phyloP scores from a whole-genome alignment of 2,888 invertebrate species.

The Bugula neritina region DNA sequence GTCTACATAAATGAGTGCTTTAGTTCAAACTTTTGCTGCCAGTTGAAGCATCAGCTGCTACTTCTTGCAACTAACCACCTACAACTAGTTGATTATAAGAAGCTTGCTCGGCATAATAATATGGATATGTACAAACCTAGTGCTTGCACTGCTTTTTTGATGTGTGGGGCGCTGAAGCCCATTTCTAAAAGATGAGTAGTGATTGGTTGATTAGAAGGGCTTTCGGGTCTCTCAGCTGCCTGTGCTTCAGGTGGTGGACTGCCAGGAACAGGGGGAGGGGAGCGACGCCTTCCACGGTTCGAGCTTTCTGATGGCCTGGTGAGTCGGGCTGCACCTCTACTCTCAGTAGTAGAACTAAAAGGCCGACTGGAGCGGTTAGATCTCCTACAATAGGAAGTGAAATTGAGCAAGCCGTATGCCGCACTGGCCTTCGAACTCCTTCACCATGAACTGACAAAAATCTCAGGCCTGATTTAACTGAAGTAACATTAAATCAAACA shows the following conservation, averaged over 20 bases:
- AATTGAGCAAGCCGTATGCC: no score
- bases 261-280: not conserved
- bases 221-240: constrained; percentile 34
- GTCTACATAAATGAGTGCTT: no score
- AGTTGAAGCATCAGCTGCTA: no score
- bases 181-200: constrained; percentile 61
- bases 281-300: not conserved
- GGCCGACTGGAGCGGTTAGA: constrained; percentile 6
- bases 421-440: no score
- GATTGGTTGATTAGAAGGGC: constrained; percentile 56
- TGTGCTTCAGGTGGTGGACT: constrained; percentile 10
- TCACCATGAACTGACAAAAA: no score
- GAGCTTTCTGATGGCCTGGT: not conserved
- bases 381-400: not conserved
- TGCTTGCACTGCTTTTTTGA: constrained; percentile 59
- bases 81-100: no score
- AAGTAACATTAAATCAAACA: no score
- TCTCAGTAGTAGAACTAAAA: not conserved
- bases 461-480: no score
- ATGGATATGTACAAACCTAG: constrained; percentile 57
- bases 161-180: constrained; percentile 61
- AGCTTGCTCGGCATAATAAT: no score
- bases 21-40: no score
- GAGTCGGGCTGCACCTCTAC: not conserved
- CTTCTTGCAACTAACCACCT: no score